Conservation (phyloP, 2,113 vertebrate genomes). For the Reinhardtius hippoglossoides region DNA sequence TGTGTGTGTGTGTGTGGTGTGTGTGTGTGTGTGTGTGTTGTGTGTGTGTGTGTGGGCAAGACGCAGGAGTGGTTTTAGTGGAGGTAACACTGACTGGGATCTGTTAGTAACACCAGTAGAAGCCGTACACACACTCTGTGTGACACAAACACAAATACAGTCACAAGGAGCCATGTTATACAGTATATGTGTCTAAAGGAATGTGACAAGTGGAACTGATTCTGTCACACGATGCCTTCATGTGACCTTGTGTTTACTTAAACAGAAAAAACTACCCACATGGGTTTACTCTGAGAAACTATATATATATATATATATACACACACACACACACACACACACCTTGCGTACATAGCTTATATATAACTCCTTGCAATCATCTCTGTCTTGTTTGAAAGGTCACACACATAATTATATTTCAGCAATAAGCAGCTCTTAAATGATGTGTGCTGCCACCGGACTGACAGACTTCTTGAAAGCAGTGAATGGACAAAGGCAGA, state of each 20-base stretch:
- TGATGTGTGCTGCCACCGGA: slow-evolving; percentile 13
- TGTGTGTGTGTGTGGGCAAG: background rate
- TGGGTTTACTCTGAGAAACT: background rate
- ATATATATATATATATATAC: background rate
- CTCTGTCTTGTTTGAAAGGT: background rate
- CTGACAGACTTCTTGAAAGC: slow-evolving; percentile 26
- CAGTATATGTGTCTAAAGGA: background rate
- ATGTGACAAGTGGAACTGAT: slow-evolving; percentile 19
- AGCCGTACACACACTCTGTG: background rate
- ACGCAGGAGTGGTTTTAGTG: background rate
- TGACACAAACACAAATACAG: background rate
- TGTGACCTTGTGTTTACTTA: slow-evolving; percentile 23
- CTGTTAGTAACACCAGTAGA: slow-evolving; percentile 12
- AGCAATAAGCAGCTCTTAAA: slow-evolving; percentile 12
- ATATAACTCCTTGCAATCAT: background rate
- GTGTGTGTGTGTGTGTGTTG: background rate
- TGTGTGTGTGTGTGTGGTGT: background rate
- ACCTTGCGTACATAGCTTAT: background rate
- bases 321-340: background rate
- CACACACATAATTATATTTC: background rate
- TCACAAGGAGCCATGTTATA: background rate
- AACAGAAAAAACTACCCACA: slow-evolving; percentile 10
- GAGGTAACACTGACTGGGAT: slow-evolving; percentile 26
- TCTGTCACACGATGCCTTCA: slow-evolving; percentile 8
- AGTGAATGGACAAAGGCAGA: slow-evolving; percentile 11